These are phyloP conservation scores for Gibbula magus DNA, from an alignment of 2,888 invertebrate genomes.

Conservation along the genomic window DNA sequence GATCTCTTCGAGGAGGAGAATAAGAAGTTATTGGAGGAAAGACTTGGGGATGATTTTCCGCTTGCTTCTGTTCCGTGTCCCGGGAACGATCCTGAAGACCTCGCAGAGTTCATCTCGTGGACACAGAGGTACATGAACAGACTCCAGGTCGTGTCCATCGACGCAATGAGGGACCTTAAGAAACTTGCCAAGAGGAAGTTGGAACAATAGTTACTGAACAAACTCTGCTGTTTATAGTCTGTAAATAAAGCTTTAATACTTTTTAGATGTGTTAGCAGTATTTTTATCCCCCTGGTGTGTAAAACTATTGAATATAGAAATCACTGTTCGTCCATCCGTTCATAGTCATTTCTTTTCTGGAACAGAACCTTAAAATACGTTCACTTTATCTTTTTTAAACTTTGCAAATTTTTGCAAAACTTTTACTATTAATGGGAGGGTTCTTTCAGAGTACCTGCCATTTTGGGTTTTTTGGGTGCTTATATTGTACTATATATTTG, in stretches of 20 bases:
- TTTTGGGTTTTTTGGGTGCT: too few species aligned
- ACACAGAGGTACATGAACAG: conserved; percentile 4
- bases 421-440: too few species aligned
- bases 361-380: too few species aligned
- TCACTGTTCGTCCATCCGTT: too few species aligned
- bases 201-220: not conserved
- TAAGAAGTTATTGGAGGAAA: not conserved
- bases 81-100: not conserved
- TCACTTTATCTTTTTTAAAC: too few species aligned
- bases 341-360: too few species aligned
- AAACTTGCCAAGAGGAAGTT: not conserved
- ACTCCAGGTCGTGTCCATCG: not conserved
- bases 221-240: not conserved
- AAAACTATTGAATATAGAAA: too few species aligned
- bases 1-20: not conserved
- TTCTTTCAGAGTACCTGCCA: too few species aligned
- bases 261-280: not conserved
- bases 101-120: not conserved
- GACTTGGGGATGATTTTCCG: not conserved
- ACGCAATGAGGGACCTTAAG: not conserved
- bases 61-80: not conserved
- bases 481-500: too few species aligned
- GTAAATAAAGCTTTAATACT: not conserved
- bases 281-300: not conserved
- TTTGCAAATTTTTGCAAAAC: too few species aligned